Conservation (phyloP, 2,113 vertebrate species). For the Otis tarda region DNA sequence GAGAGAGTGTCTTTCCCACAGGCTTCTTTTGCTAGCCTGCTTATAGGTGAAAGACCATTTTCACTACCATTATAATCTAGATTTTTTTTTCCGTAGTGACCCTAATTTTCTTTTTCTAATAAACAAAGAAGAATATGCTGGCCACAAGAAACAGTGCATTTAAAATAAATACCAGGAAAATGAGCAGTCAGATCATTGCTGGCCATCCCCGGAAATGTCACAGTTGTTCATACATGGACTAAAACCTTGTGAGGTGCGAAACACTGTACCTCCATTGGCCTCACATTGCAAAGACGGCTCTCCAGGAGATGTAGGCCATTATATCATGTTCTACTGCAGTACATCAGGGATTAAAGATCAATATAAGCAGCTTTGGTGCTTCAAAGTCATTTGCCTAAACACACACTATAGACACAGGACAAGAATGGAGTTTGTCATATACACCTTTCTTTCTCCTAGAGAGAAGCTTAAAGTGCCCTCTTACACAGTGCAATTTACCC, state of each 20-base stretch:
- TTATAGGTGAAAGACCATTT: neutral
- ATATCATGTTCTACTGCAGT: neutral
- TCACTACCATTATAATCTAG: neutral
- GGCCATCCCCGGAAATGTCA: neutral
- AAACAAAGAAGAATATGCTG: neutral
- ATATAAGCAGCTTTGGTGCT: conserved; percentile 24
- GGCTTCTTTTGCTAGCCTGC: neutral
- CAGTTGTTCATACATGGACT: neutral
- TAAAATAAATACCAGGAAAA: neutral
- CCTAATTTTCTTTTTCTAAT: neutral
- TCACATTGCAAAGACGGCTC: neutral
- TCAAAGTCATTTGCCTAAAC: conserved; percentile 52
- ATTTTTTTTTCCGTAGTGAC: neutral
- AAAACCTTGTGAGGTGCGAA: neutral
- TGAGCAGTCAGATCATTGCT: neutral
- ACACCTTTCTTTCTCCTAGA: neutral
- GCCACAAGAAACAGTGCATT: neutral
- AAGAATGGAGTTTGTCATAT: conserved; percentile 20
- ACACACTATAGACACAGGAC: neutral
- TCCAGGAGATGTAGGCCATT: neutral
- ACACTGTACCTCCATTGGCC: neutral
- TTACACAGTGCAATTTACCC: conserved; percentile 45
- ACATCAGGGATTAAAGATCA: conserved; percentile 51
- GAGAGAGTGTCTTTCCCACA: neutral
- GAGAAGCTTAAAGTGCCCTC: conserved; percentile 42